These are phyloP conservation scores for Seriola quinqueradiata DNA, from an alignment of 2,113 vertebrate species.

Conservation along the genomic window DNA sequence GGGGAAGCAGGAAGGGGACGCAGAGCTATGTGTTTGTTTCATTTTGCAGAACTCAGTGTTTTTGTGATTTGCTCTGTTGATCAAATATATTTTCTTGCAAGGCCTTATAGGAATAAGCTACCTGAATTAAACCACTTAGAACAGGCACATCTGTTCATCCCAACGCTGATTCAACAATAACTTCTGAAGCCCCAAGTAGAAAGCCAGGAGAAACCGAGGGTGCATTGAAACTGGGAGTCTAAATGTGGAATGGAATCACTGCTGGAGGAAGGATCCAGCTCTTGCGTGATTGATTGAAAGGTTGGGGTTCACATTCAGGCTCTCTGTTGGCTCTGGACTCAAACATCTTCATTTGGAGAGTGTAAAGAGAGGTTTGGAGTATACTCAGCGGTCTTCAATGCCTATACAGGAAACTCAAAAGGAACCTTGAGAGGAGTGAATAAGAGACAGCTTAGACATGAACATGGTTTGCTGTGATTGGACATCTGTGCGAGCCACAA, in stretches of 20 bases:
- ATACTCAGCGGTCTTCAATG: not conserved
- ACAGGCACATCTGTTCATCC: not conserved
- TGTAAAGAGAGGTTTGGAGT: not conserved
- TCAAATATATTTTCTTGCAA: not conserved
- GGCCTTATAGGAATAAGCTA: not conserved
- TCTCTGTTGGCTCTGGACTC: not conserved
- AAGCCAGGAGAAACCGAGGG: not conserved
- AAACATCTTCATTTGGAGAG: constrained; percentile 36
- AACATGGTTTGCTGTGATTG: constrained; percentile 24
- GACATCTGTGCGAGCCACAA: not conserved
- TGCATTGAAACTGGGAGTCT: not conserved
- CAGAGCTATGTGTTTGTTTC: not conserved
- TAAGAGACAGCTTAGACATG: not conserved
- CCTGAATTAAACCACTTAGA: not conserved
- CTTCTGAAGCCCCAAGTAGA: not conserved
- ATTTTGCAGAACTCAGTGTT: not conserved
- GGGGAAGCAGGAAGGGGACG: too few species aligned
- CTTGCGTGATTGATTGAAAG: not conserved
- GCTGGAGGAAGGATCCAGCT: not conserved
- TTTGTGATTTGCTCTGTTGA: not conserved
- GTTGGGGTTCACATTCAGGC: not conserved
- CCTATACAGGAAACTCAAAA: not conserved
- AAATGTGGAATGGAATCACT: not conserved
- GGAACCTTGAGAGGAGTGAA: not conserved
- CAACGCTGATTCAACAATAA: not conserved